Evolutionary conservation across 1,140 invertebrate species (phyloP).

Genomic region (Pseudoatta argentina): DNA sequence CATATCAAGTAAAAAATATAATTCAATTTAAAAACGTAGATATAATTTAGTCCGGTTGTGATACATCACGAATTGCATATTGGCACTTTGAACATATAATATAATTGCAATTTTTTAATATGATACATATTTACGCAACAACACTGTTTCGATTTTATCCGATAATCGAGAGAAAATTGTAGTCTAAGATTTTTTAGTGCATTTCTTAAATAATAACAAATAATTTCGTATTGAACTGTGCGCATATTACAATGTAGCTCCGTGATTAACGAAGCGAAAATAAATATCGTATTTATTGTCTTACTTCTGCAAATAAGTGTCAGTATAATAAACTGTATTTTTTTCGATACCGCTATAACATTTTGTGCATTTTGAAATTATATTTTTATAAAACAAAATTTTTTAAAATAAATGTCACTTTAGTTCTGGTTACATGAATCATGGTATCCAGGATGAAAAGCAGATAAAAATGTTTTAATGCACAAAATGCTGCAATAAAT

Average conservation of each 20-base stretch:
- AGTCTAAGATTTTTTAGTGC: background rate
- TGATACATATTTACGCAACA: conserved; percentile 56
- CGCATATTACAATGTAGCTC: background rate
- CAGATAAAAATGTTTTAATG: background rate
- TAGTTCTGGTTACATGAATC: background rate
- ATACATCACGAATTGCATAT: conserved; percentile 39
- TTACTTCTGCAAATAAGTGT: background rate
- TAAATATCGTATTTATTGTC: conserved; percentile 13
- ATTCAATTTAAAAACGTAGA: no score
- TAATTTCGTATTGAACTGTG: background rate
- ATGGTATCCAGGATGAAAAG: conserved; percentile 20
- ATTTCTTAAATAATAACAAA: conserved; percentile 1
- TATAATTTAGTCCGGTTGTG: conserved; percentile 45
- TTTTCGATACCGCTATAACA: background rate
- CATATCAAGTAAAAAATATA: no score
- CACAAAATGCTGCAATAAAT: background rate
- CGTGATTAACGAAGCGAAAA: conserved; percentile 11
- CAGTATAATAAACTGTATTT: background rate
- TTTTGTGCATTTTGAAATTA: background rate
- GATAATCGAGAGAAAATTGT: conserved; percentile 14
- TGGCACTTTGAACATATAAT: background rate
- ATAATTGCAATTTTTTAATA: conserved; percentile 65
- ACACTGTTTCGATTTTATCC: conserved; percentile 18
- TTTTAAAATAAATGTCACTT: background rate
- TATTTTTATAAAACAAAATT: background rate